Percentiles rank a stretch among this genome's conserved stretches.
These are phyloP conservation scores for Ceramica pisi DNA, from an alignment of 2,888 invertebrate genomes.

Conservation along the genomic window DNA sequence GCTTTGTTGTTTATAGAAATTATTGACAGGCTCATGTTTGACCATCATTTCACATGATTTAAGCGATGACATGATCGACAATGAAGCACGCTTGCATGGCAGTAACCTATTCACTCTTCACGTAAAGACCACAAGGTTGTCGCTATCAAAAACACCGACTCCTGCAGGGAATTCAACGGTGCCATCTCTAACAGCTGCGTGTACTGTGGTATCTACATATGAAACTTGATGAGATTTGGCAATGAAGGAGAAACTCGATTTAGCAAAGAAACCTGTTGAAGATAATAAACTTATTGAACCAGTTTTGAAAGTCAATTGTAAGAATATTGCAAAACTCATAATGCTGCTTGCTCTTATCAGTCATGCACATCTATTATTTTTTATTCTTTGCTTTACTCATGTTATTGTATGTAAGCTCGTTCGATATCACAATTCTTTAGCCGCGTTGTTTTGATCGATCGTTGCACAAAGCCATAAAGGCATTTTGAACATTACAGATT, in stretches of 20 bases:
- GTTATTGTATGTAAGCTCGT: slow-evolving; percentile 31
- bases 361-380: slow-evolving; percentile 27
- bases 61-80: no score
- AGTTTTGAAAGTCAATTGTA: slow-evolving; percentile 27
- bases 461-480: not conserved
- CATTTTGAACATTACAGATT: not conserved
- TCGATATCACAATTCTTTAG: not conserved
- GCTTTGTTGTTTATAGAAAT: no score
- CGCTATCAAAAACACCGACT: no score
- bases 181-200: not conserved
- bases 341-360: slow-evolving; percentile 33
- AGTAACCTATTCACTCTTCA: no score
- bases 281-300: slow-evolving; percentile 37
- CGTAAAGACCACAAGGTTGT: no score
- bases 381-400: slow-evolving; percentile 10
- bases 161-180: no score
- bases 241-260: slow-evolving; percentile 47
- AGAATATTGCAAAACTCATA: slow-evolving; percentile 14
- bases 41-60: no score
- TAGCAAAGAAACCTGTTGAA: slow-evolving; percentile 29
- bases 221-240: slow-evolving; percentile 37
- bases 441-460: slow-evolving; percentile 8
- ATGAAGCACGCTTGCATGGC: no score
- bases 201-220: not conserved
- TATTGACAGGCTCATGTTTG: no score